Evolutionary conservation across 2,888 invertebrate species (phyloP), one percentile per base, ranked within the genome.

Genomic region (Leptogaster cylindrica): DNA sequence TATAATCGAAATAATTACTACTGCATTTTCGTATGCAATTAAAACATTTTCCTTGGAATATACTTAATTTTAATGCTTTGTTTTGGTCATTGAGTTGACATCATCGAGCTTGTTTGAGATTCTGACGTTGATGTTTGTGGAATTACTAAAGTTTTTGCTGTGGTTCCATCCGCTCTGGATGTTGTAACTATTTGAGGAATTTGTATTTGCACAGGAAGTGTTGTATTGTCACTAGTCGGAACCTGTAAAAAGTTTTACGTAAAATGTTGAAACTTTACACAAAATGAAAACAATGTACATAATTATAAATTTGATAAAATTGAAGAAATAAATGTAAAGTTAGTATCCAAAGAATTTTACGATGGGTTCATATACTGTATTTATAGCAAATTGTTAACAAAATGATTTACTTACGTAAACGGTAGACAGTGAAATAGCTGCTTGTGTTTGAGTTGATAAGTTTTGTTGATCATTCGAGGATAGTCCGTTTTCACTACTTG

Each of bases 181-280:
- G 82, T 73, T 39, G 73, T 72, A 14, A 73, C 65, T 20, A 74
- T 65, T 65, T 84, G 86, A 10, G 87, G 87, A 75, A 88, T 85
- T 82, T 86, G 87, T 73, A 88, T 88, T 78, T 88, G 87, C 14
- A 88, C 86, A 1, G 87, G 87, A 68, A 86, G 82, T 71, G 85
- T 85, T 70, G 84, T 82, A 78, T 84, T 86, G 66, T 74, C 71
- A 70, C 85, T 84, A 18, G 86, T 85, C n/a, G 87, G 86, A 65
- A 87, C 86, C 87, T 87, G 74, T 14, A 72, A 69, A 55, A 12
- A 52, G 44, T 39, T 41, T 31, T 8, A 31, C 31, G 10, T 31
- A 7, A 7, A n/a, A n/a, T n/a, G n/a, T n/a, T n/a, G n/a, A n/a
- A n/a, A n/a, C n/a, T n/a, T n/a, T n/a, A n/a, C n/a, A n/a, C n/a